A percentile compares a stretch with the other conserved stretches of the same genome.
These are phyloP conservation scores for Crocodylus rhombifer DNA, from an alignment of 2,797 vertebrate genomes.

Conservation along the genomic window DNA sequence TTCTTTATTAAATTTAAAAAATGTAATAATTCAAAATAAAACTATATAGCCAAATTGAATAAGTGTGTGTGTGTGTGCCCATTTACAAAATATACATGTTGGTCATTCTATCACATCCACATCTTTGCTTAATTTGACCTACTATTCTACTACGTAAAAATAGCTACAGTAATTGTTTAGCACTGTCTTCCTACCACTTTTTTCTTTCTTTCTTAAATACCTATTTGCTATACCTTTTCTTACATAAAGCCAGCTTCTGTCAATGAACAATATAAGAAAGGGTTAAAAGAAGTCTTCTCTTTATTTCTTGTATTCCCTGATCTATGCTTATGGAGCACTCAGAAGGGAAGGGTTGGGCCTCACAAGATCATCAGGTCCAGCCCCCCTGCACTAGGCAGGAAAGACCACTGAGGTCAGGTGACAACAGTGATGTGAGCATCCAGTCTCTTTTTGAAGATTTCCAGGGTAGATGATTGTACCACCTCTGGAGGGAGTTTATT, in stretches of 20 bases:
- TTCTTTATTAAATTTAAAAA: constrained; percentile 10
- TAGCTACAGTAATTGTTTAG: not conserved
- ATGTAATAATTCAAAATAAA: not conserved
- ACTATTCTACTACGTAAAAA: not conserved
- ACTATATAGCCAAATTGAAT: not conserved
- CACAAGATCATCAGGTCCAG: no score
- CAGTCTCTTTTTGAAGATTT: no score
- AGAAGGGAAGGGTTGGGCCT: no score
- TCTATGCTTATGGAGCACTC: no score
- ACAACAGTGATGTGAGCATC: no score
- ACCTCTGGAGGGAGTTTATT: no score
- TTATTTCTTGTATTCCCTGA: no score
- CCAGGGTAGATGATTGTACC: no score
- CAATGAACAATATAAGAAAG: no score
- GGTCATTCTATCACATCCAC: not conserved
- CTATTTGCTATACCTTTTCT: not conserved
- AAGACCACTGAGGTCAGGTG: no score
- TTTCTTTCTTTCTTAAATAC: not conserved
- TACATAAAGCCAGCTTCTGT: not conserved
- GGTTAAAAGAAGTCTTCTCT: no score
- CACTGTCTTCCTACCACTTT: not conserved
- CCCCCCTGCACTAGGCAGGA: no score
- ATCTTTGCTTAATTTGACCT: not conserved
- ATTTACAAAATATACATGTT: not conserved
- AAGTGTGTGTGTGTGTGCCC: not conserved